Base-by-base conservation (phyloP, 1,140 invertebrate genomes). In the Caenorhabditis briggsae region DNA sequence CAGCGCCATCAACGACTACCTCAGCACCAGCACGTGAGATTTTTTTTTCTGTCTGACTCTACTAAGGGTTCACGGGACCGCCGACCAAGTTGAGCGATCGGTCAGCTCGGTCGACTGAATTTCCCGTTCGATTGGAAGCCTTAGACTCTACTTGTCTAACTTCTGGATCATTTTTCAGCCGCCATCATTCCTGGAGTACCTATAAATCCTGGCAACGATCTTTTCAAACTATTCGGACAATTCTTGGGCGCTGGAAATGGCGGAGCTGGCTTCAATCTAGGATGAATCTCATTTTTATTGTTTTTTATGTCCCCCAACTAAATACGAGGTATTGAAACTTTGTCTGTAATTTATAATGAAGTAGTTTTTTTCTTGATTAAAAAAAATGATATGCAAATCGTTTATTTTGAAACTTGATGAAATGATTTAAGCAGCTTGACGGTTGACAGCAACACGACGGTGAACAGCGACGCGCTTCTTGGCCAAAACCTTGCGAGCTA, bases 1-100 rank as follows among this genome's bases (percentile, higher is more conserved):
- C 89, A 33, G 46, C 86, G 14, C 90, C 90, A 25, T 85, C 89
- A 41, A 91, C 91, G 25, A 86, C 83, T 23, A 64, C 87, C 25
- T 85, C 91, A 9, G 90, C 89, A 18, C 83, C 89, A 59, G 83
- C 87, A 2, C 56, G 90, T 90, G 84, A 85, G 89, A n/a, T n/a
- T n/a, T 86, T n/a, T 50, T 82, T 82, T 33, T 46, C 84, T 55
- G 16, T 23, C 33, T n/a, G 25, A n/a, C n/a, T n/a, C n/a, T n/a
- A n/a, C n/a, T n/a, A n/a, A n/a, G n/a, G n/a, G n/a, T n/a, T n/a
- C n/a, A n/a, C n/a, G n/a, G n/a, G n/a, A n/a, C n/a, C n/a, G n/a
- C n/a, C n/a, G n/a, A n/a, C n/a, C n/a, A n/a, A n/a, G n/a, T n/a
- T n/a, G n/a, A n/a, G n/a, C n/a, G n/a, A n/a, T n/a, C n/a, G n/a